Conservation (phyloP, 2,797 vertebrate species). For the Enteromius thamalakanensis region DNA sequence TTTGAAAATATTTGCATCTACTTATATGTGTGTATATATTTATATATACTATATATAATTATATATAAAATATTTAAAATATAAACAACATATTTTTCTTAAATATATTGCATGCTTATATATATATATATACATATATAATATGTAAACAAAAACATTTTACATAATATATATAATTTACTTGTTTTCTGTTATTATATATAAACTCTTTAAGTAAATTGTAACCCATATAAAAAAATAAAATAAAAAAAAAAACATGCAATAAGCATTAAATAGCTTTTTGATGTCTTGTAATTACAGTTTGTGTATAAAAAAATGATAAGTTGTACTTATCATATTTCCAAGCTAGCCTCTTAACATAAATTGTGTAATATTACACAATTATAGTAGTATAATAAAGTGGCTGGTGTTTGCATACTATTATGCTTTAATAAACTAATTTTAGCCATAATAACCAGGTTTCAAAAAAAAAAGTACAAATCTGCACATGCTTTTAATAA, state of each 20-base stretch:
- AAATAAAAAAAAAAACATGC: not conserved
- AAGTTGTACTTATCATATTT: not conserved
- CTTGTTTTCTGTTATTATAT: not conserved
- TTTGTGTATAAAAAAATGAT: not conserved
- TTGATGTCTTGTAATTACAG: not conserved
- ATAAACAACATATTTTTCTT: no score
- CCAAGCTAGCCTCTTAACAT: not conserved
- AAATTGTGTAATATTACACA: not conserved
- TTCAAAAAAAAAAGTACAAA: not conserved
- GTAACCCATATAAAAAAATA: not conserved
- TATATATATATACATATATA: no score
- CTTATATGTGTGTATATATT: no score
- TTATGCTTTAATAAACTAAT: not conserved
- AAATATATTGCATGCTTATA: no score
- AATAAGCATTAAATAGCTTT: not conserved
- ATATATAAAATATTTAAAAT: no score
- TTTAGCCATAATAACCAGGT: not conserved
- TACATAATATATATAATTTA: no score
- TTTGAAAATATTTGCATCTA: no score
- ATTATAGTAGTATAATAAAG: no score
- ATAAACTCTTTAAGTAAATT: not conserved
- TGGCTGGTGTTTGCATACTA: constrained; percentile 1
- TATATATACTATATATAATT: no score
- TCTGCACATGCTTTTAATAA: constrained; percentile 3
- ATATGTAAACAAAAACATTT: no score